phyloP scores from a whole-genome alignment of 2,797 vertebrate genomes.

The Masticophis lateralis region DNA sequence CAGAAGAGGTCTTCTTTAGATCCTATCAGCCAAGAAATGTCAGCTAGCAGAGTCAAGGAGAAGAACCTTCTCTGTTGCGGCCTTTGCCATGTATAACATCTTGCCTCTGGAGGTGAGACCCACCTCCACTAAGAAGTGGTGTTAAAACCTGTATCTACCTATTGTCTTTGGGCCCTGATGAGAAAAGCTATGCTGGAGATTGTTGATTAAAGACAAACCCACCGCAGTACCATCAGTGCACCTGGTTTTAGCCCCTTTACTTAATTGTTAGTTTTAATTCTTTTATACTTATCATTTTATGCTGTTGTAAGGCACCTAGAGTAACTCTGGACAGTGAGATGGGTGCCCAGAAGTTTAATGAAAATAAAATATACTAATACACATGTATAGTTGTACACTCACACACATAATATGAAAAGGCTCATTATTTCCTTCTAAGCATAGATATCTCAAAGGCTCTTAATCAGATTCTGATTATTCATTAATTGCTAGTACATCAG shows the following conservation, averaged over 20 bases:
- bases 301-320: neutral
- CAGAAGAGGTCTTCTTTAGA: neutral
- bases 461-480: neutral
- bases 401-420: neutral
- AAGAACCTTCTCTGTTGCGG: neutral
- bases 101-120: neutral
- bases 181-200: neutral
- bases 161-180: neutral
- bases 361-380: neutral
- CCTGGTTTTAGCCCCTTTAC: neutral
- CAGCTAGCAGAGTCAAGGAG: neutral
- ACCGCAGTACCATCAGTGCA: neutral
- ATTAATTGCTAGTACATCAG: neutral
- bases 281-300: neutral
- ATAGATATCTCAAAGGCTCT: neutral
- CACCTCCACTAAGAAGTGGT: neutral
- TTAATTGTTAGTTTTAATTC: neutral
- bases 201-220: neutral
- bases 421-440: no score
- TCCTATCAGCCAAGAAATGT: neutral
- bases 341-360: neutral
- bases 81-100: neutral
- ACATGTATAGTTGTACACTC: neutral
- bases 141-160: neutral
- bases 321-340: neutral